Conservation (phyloP, 1,140 invertebrate species). For the Procambarus clarkii region DNA sequence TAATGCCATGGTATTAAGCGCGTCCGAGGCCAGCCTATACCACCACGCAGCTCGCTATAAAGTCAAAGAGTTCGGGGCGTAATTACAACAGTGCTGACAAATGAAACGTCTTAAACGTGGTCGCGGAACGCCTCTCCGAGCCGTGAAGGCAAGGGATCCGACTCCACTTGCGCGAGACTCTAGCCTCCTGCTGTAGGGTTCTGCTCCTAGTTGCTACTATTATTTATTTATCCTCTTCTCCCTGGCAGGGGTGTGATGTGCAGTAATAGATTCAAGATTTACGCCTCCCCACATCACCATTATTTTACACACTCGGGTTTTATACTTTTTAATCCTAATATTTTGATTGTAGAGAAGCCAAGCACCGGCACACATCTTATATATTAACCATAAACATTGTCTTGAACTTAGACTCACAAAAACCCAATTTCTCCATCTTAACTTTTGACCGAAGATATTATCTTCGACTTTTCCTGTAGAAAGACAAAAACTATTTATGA, state of each 20-base stretch:
- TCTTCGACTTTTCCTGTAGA: too few species aligned
- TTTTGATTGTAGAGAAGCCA: neutral
- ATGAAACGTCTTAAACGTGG: constrained; percentile 21
- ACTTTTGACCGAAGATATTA: too few species aligned
- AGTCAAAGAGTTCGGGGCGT: constrained; percentile 1
- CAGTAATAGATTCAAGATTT: neutral
- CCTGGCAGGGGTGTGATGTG: neutral
- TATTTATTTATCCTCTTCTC: neutral
- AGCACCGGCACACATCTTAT: too few species aligned
- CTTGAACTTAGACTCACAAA: too few species aligned
- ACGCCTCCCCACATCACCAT: neutral
- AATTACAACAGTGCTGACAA: constrained; percentile 37
- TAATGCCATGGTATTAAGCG: constrained; percentile 30
- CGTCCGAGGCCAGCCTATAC: neutral
- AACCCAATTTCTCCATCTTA: too few species aligned
- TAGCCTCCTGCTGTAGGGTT: neutral
- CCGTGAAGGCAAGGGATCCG: neutral
- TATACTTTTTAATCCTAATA: neutral
- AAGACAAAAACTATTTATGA: too few species aligned
- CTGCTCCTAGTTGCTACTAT: neutral
- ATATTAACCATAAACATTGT: too few species aligned
- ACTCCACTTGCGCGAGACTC: neutral
- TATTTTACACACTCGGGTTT: neutral
- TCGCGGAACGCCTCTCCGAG: neutral
- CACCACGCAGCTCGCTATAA: neutral